These are phyloP conservation scores for Ylistrum balloti DNA, from an alignment of 1,140 invertebrate genomes.

Conservation along the genomic window DNA sequence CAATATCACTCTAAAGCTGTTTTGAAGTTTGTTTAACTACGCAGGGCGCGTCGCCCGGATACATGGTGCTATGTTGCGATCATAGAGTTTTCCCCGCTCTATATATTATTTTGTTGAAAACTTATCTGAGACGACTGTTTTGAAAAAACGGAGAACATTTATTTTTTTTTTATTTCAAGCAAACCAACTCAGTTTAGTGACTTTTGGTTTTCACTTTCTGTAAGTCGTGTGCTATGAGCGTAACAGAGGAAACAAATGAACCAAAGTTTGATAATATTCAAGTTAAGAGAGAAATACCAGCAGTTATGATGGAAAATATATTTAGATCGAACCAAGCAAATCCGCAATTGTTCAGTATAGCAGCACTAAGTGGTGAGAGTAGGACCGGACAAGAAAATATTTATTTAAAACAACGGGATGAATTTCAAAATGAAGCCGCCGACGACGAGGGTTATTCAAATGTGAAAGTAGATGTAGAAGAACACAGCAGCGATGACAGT, in stretches of 20 bases:
- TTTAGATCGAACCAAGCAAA: not conserved
- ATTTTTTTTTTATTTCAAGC: too few species aligned
- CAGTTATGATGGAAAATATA: not conserved
- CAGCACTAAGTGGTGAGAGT: not conserved
- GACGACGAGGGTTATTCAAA: conserved; percentile 41
- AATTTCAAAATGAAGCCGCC: not conserved
- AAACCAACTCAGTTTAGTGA: too few species aligned
- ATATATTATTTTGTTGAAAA: not conserved
- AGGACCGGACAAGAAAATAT: not conserved
- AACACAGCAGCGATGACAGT: conserved; percentile 60
- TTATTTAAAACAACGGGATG: not conserved
- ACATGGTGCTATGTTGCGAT: not conserved
- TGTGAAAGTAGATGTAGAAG: conserved; percentile 59
- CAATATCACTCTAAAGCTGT: not conserved
- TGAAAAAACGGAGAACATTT: too few species aligned
- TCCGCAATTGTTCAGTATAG: conserved; percentile 2
- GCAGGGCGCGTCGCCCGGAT: not conserved
- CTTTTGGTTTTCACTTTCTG: not conserved
- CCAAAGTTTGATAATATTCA: not conserved
- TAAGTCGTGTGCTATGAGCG: not conserved
- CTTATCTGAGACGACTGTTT: too few species aligned
- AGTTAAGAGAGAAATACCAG: not conserved
- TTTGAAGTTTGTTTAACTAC: not conserved
- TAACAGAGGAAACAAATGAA: not conserved
- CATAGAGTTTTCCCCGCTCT: not conserved